A percentile compares a stretch with the other conserved stretches of the same genome.
These are phyloP conservation scores for Epistrophe grossulariae DNA, from an alignment of 2,888 invertebrate species.

Conservation along the genomic window DNA sequence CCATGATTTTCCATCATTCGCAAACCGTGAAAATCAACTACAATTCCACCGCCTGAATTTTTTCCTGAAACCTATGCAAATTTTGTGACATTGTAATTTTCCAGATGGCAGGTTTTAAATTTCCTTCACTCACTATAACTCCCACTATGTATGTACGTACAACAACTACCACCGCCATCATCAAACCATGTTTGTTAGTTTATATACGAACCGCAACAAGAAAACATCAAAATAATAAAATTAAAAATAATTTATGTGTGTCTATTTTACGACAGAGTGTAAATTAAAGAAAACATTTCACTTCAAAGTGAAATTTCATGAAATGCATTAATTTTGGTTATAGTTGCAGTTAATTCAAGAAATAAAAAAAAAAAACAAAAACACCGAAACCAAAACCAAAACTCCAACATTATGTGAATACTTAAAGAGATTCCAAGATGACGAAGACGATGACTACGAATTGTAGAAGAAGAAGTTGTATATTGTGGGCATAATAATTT, in stretches of 20 bases:
- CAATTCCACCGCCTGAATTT: neutral
- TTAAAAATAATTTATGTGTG: conserved; percentile 44
- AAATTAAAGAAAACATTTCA: conserved; percentile 44
- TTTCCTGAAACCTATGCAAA: neutral
- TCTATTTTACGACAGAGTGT: conserved; percentile 41
- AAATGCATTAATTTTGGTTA: conserved; percentile 36
- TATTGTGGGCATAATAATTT: conserved; percentile 43
- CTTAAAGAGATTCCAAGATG: neutral
- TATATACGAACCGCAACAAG: conserved; percentile 7
- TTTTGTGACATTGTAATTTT: conserved; percentile 19
- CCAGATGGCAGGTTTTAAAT: conserved; percentile 12
- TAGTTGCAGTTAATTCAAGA: conserved; percentile 13
- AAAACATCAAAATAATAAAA: conserved; percentile 39
- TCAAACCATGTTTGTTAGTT: neutral
- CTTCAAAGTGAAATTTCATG: conserved; percentile 34
- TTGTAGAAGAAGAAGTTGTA: conserved; percentile 10
- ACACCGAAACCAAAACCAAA: neutral
- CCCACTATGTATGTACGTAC: neutral
- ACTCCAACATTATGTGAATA: conserved; percentile 1
- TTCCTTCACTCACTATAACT: conserved; percentile 4
- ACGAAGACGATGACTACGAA: neutral
- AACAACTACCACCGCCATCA: neutral
- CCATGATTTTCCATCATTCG: neutral
- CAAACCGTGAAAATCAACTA: neutral
- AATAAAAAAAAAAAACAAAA: neutral